phyloP scores from a whole-genome alignment of 2,888 invertebrate species.

The Schrankia costaestrigalis region DNA sequence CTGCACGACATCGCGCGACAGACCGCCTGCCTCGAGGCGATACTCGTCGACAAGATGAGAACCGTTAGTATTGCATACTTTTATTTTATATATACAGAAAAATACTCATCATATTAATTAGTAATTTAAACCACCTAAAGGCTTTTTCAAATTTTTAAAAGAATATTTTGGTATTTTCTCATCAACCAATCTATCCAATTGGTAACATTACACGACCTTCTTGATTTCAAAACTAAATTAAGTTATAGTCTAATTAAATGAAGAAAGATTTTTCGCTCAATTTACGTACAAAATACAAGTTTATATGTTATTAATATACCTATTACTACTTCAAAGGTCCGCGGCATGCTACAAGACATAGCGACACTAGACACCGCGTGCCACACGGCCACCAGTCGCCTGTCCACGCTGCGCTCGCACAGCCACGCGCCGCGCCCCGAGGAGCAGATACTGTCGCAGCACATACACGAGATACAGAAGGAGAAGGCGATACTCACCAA shows the following conservation, averaged over 20 bases:
- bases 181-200: too few species aligned
- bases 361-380: slow-evolving; percentile 93
- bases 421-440: slow-evolving; percentile 82
- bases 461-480: slow-evolving; percentile 90
- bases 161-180: too few species aligned
- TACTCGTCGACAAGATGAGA: slow-evolving; percentile 91
- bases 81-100: not conserved
- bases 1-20: slow-evolving; percentile 94
- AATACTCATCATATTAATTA: too few species aligned
- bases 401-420: slow-evolving; percentile 85
- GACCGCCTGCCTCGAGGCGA: slow-evolving; percentile 94
- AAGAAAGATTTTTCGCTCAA: too few species aligned
- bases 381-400: slow-evolving; percentile 89
- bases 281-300: not conserved
- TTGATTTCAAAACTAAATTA: too few species aligned
- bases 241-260: too few species aligned
- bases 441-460: slow-evolving; percentile 87
- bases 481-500: slow-evolving; percentile 91
- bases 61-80: slow-evolving; percentile 45
- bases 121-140: too few species aligned
- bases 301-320: not conserved
- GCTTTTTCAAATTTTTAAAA: too few species aligned
- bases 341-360: slow-evolving; percentile 92
- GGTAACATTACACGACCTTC: too few species aligned
- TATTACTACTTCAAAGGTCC: slow-evolving; percentile 80